Evolutionary conservation across 2,113 vertebrate genomes (phyloP), one percentile per base, ranked within the genome.

Genomic region (Maccullochella peelii): DNA sequence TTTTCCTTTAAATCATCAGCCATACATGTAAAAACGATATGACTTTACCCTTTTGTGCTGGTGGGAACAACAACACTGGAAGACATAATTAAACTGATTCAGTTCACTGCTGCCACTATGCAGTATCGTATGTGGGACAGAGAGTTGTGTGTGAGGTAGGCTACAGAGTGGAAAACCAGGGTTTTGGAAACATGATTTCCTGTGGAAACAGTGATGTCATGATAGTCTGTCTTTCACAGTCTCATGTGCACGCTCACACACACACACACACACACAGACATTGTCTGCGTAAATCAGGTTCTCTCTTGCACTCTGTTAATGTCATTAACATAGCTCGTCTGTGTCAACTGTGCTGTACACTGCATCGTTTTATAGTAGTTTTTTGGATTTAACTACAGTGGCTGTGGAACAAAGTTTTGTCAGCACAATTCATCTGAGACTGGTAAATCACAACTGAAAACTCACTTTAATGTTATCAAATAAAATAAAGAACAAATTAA

Each of bases 141-240:
- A 58, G 38, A 73, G 68, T 69, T 50, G 73, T 76, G 77, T 58
- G 62, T 89, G 83, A 91, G 90, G 84, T 77, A 52, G 84, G 38
- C 67, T 77, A 30, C 76, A 59, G 89, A 93, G 91, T 88, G 91
- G 89, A 91, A 93, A 92, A 88, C 69, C 90, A 92, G 80, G 67
- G 83, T 81, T 93, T 92, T 93, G 91, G 90, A 91, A 92, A 92
- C 87, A 86, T 49, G 83, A 89, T 90, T 93, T 94, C 92, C 92
- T 94, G 92, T 94, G 92, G 93, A 94, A 94, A 94, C 76, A 86
- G 71, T 94, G 92, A 94, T 92, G 93, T 92, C 88, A 92, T 70
- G 72, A 84, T 68, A 52, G 82, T 82, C 79, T 82, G 83, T 89
- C 74, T 85, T 85, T 89, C 71, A 77, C 82, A 81, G 84, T 68